Conservation (phyloP, 2,113 vertebrate genomes). For the Phaethon lepturus region DNA sequence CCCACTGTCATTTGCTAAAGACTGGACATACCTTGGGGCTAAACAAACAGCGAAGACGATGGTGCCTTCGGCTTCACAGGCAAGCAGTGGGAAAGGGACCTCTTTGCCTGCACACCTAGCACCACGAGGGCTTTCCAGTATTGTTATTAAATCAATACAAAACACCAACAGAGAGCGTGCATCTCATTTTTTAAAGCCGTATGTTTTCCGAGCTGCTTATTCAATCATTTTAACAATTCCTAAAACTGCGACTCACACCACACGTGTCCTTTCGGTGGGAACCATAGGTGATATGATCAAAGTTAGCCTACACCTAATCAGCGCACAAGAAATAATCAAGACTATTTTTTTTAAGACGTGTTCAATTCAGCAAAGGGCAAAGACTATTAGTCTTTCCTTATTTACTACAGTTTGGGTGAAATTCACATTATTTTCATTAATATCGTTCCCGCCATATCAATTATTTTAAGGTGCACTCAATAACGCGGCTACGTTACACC, state of each 20-base stretch:
- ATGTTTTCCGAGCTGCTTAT: conserved; percentile 1
- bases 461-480: conserved; percentile 61
- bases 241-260: fast-evolving
- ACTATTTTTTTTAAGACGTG: conserved; percentile 60
- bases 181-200: conserved; percentile 11
- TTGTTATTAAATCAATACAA: neutral
- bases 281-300: conserved; percentile 49
- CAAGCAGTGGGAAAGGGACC: neutral
- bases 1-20: neutral
- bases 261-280: conserved; percentile 32
- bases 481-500: neutral
- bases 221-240: conserved; percentile 59
- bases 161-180: neutral
- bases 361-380: conserved; percentile 57
- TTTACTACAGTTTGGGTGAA: conserved; percentile 52
- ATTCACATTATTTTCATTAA: conserved; percentile 64
- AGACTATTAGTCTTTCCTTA: conserved; percentile 62
- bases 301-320: conserved; percentile 65
- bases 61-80: neutral
- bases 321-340: neutral
- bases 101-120: neutral
- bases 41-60: fast-evolving
- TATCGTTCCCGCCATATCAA: neutral
- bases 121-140: fast-evolving
- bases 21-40: neutral